Evolutionary conservation across 1,140 invertebrate species (phyloP), one percentile per base, ranked within the genome.

Genomic region (Bicyclus anynana): DNA sequence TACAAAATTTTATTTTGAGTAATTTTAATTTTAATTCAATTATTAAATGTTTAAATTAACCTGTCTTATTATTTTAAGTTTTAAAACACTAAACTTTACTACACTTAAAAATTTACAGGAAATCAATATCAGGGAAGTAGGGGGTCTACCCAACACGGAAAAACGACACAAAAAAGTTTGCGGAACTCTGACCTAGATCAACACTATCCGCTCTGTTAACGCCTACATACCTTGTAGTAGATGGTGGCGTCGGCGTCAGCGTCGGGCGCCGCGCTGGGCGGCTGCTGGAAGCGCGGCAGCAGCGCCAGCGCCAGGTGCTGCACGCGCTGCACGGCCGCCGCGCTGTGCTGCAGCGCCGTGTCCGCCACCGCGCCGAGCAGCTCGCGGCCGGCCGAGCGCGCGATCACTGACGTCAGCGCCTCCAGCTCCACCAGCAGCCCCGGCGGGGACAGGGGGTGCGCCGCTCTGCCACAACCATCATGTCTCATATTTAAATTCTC

Each of bases 381-480:
- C 26, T 89, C 81, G 53, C 87, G 85, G 60, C 92, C 92, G 10
- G 94, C 93, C 4, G 94, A 94, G 65, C 95, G 91, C 0, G 94
- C 93, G 65, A 97, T 92, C 0, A 97, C 92, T 16, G 93, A 93
- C n/a, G 94, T 95, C 0, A 96, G 85, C 10, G 92, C 90, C 7
- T 94, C 92, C 27, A 96, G 80, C 74, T 96, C 94, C 59, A 93
- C 91, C 18, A 97, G 80, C 17, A 93, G 79, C 5, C 91, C 91
- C 1, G 89, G 62, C 0, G 91, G 90, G 0, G 94, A 90, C 17
- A 89, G 91, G 0, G 93, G 92, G 59, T 92, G 93, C 14, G 92
- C 92, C 38, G 92, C 92, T 66, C 91, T 87, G 63, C 17, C 2
- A 14, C 4, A 6, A n/a, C n/a, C n/a, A n/a, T n/a, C n/a, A n/a